phyloP scores from a whole-genome alignment of 2,113 vertebrate genomes.

The Danio rerio region GRCz12tu NC_133192.1:50337001-50337500 shows the following conservation, averaged over 20 bases:
- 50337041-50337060: neutral
- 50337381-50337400: constrained; percentile 67
- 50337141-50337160: neutral
- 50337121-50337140: neutral
- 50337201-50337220: neutral
- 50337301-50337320: neutral
- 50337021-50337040: neutral
- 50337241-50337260: constrained; percentile 8
- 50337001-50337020: neutral
- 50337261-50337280: neutral
- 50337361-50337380: constrained; percentile 66
- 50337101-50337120: neutral
- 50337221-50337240: constrained; percentile 20
- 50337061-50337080: too few relatives aligned
- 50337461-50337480: constrained; percentile 69
- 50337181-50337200: neutral
- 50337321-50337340: constrained; percentile 38
- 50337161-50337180: neutral
- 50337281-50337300: neutral
- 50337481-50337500: constrained; percentile 52
- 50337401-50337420: constrained; percentile 67
- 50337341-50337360: constrained; percentile 50
- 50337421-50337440: constrained; percentile 75
- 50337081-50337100: neutral
- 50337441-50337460: constrained; percentile 71